Evolutionary conservation across 2,113 vertebrate genomes (phyloP).

Genomic region (Apaloderma vittatum): DNA sequence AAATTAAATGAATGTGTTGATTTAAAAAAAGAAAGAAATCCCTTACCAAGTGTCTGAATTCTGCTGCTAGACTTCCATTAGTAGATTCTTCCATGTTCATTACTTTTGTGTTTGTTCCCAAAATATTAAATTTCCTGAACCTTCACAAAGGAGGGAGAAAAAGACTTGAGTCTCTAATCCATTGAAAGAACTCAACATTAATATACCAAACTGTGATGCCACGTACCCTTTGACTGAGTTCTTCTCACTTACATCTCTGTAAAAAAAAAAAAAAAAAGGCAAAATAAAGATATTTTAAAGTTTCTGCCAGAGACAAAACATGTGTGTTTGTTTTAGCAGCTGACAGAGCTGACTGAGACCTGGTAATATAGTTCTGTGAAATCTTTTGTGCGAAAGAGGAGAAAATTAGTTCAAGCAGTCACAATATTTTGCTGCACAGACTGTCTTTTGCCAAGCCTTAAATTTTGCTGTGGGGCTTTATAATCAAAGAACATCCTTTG

Average conservation of each 20-base stretch:
- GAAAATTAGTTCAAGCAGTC: not conserved
- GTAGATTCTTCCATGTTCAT: constrained; percentile 99
- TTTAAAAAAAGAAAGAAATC: not conserved
- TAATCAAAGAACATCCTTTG: not conserved
- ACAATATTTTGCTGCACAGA: not conserved
- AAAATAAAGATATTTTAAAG: not conserved
- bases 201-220: not conserved
- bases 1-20: not conserved
- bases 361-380: not conserved
- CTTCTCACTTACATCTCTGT: constrained; percentile 93
- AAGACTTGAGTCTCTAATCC: not conserved
- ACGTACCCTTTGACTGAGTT: constrained; percentile 90
- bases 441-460: not conserved
- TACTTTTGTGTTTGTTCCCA: constrained; percentile 96
- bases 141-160: constrained; percentile 69
- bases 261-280: not conserved
- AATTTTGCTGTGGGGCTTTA: not conserved
- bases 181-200: not conserved
- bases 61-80: constrained; percentile 95
- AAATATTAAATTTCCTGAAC: constrained; percentile 96
- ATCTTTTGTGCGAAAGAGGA: not conserved
- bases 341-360: not conserved
- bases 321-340: not conserved
- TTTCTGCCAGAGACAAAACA: not conserved
- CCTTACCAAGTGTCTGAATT: constrained; percentile 95